Base-by-base conservation (phyloP, 2,888 invertebrate genomes). In the Synergus gifuensis region DNA sequence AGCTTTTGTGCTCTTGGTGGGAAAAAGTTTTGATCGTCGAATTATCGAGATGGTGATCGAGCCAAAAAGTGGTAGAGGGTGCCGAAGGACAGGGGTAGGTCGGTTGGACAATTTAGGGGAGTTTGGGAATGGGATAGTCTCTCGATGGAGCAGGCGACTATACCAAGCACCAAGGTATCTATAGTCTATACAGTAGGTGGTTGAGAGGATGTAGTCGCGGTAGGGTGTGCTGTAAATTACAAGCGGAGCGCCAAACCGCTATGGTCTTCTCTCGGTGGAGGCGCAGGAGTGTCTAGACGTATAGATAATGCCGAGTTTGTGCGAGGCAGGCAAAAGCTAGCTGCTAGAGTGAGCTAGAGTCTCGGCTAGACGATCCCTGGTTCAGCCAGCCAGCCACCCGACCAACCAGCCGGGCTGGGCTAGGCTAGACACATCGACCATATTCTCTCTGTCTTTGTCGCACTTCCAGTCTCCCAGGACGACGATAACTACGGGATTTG, bases 231-330 rank as follows among this genome's bases (percentile, higher is more conserved):
- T 89, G 89, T 89, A 89, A 89, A 89, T 89, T 89, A 89, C 89
- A 87, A 89, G 86, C 86, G 87, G 87, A 87, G 87, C 85, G 87
- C 88, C 88, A 87, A 88, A 87, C 87, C 87, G 85, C 89, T 88
- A 85, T 86, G 87, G 88, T 88, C 86, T 87, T 85, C 83, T 84
- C 88, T 87, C 84, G 84, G 85, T 86, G 87, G 44, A 69, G 67
- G 89, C 85, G 86, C 88, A 87, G 85, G 89, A 87, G 86, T 88
- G 89, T 89, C 89, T 89, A 89, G 89, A 89, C 89, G 89, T 89
- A 88, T 88, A 88, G 89, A 88, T 88, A 88, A 88, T 89, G 36
- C 36, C 36, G 36, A 89, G 88, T 88, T 89, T 88, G 87, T 36
- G 36, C 36, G 36, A 36, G 36, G 36, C 36, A 36, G 36, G 36